Evolutionary conservation across 2,888 invertebrate species (phyloP).

Genomic region (Macrophya alboannulata): DNA sequence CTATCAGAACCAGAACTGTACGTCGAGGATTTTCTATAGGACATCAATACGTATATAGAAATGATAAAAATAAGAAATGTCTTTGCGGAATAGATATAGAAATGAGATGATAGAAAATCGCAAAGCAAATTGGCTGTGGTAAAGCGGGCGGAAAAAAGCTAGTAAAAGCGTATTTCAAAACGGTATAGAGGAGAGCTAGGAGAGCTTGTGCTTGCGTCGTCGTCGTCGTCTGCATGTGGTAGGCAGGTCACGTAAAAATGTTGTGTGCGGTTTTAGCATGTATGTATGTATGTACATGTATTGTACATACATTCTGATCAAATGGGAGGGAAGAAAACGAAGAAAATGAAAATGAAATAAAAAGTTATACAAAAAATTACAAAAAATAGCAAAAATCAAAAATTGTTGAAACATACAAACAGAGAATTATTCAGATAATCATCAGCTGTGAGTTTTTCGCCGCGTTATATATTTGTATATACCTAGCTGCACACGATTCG

Average conservation of each 20-base stretch:
- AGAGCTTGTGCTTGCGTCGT: too few species aligned
- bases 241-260: slow-evolving; percentile 36
- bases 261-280: neutral
- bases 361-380: too few species aligned
- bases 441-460: neutral
- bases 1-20: neutral
- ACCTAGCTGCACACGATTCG: neutral
- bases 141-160: neutral
- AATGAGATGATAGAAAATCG: slow-evolving; percentile 27
- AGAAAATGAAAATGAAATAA: neutral
- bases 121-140: neutral
- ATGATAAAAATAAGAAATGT: neutral
- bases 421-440: neutral
- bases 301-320: neutral
- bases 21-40: neutral
- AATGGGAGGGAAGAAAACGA: neutral
- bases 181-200: neutral
- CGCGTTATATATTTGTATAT: neutral
- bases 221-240: neutral
- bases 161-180: neutral
- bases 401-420: neutral
- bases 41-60: neutral
- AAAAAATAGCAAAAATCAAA: neutral
- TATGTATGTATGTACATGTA: neutral
- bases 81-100: neutral